Base-by-base conservation (phyloP, 1,140 invertebrate genomes). In the Eriocheir sinensis region DNA sequence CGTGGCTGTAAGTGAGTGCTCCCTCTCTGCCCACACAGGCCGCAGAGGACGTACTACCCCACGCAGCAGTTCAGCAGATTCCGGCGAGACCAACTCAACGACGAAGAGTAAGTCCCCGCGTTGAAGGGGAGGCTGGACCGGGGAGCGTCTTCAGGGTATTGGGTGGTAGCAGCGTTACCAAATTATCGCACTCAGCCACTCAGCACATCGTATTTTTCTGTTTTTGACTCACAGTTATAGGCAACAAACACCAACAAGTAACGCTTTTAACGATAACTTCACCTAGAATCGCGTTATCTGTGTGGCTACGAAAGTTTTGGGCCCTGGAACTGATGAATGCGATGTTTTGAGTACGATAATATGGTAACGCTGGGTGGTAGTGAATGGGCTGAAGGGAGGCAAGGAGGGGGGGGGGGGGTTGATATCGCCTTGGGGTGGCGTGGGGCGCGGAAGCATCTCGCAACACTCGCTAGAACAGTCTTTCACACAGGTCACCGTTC, bases 81-180 rank as follows among this genome's bases (percentile, higher is more conserved):
- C 36, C 34, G 60, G 27, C 72, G 91, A 36, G 81, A 92, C 91
- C 81, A 80, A 60, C 48, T 60, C 6, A 40, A n/a, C 27, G 91
- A 80, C 72, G 89, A 91, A n/a, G 91, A 92, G 91, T 92, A 79
- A 92, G 91, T 91, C 89, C 21, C 53, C 53, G 53, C 53, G 17
- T 1, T 38, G 1, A 36, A 38, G 12, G 12, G 40, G 3, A 81
- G 32, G 32, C 79, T 27, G 27, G 30, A 15, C 27, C 21, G 41
- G 27, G 21, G 2, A 32, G 89, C 17, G 17, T 30, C 9, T 60
- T 12, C 38, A 27, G n/a, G 30, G 3, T 34, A 88, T 9, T 36
- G 21, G 85, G 40, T n/a, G n/a, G n/a, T n/a, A n/a, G n/a, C n/a
- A n/a, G n/a, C n/a, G n/a, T n/a, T n/a, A n/a, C n/a, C n/a, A n/a